These are phyloP conservation scores for Dinoponera quadriceps DNA, from an alignment of 1,140 invertebrate genomes.

Conservation along the genomic window DNA sequence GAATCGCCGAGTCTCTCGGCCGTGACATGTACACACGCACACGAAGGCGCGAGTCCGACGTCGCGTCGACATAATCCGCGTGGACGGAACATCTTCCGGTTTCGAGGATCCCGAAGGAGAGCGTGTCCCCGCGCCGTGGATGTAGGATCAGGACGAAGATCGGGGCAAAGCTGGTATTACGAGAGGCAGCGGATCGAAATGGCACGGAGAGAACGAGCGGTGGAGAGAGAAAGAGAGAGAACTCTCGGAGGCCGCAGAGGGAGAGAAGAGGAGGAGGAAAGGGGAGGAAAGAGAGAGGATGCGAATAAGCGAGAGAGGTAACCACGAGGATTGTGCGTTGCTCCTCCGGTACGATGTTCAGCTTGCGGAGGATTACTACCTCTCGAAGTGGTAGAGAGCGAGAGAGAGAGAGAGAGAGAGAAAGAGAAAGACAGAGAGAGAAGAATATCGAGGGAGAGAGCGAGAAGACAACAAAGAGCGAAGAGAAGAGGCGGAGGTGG, in stretches of 20 bases:
- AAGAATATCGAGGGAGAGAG: slow-evolving; percentile 44
- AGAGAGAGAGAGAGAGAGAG: slow-evolving; percentile 29
- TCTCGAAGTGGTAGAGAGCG: slow-evolving; percentile 61
- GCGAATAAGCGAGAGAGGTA: slow-evolving; percentile 59
- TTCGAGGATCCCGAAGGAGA: slow-evolving; percentile 69
- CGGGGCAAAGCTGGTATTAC: slow-evolving; percentile 73
- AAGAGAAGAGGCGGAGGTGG: slow-evolving; percentile 46
- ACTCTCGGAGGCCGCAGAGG: slow-evolving; percentile 1
- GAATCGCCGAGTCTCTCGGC: slow-evolving; percentile 47
- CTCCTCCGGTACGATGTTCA: slow-evolving; percentile 76
- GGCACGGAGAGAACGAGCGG: slow-evolving; percentile 50
- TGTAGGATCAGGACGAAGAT: slow-evolving; percentile 67
- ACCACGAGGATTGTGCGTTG: slow-evolving; percentile 74
- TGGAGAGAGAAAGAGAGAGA: slow-evolving; percentile 2
- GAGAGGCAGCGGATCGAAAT: slow-evolving; percentile 74
- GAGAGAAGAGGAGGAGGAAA: slow-evolving; percentile 28
- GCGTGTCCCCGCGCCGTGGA: slow-evolving; percentile 51
- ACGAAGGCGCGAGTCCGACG: slow-evolving; percentile 32
- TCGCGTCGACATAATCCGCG: slow-evolving; percentile 59
- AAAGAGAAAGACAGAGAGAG: slow-evolving; percentile 30
- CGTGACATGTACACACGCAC: background rate
- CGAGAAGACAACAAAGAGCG: slow-evolving; percentile 39
- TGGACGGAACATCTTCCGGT: slow-evolving; percentile 68
- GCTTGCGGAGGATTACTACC: slow-evolving; percentile 78
- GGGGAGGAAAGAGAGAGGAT: slow-evolving; percentile 12